Base-by-base conservation (phyloP, 1,140 invertebrate genomes). In the Drosophila willistoni region DNA sequence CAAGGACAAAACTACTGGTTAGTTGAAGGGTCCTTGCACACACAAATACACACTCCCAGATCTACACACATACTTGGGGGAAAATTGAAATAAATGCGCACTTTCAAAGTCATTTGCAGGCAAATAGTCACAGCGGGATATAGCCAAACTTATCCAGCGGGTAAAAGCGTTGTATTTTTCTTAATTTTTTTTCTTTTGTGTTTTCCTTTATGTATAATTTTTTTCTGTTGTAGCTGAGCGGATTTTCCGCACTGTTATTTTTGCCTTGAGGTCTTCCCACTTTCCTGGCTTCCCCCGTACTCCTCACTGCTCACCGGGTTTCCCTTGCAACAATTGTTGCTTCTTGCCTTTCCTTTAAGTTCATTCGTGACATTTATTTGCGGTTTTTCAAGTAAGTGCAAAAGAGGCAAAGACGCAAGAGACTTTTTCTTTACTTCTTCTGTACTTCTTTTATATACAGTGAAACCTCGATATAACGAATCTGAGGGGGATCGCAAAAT, bases 341-440 rank as follows among this genome's bases (percentile, higher is more conserved):
- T 74, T 81, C 73, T 66, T 64, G 33, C 56, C 61, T 72, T 78
- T 64, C 51, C 68, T 81, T 71, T 76, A 85, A 73, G 73, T 85
- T 74, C 68, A 71, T 76, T 85, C 82, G 82, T 81, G 78, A 86
- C 82, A 86, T 86, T 85, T 85, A 81, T 86, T 85, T 85, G 82
- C 71, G 82, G 68, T 51, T 80, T 81, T 79, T 71, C 59, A 59
- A 59, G 25, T 42, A 29, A 55, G 44, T 71, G 65, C 44, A 51
- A 51, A 51, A 51, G 44, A 51, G 17, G 17, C 44, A 56, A 54
- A 51, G 44, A 51, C 44, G 44, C 44, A 56, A 54, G 33, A 55
- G 33, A 54, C 44, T 77, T 70, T 61, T 64, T 63, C 14, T 14
- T 39, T 13, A 39, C 36, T 39, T 13, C 36, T 39, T 39, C 12